These are phyloP conservation scores for Bactericera cockerelli DNA, from an alignment of 1,140 invertebrate genomes.

Conservation along the genomic window DNA sequence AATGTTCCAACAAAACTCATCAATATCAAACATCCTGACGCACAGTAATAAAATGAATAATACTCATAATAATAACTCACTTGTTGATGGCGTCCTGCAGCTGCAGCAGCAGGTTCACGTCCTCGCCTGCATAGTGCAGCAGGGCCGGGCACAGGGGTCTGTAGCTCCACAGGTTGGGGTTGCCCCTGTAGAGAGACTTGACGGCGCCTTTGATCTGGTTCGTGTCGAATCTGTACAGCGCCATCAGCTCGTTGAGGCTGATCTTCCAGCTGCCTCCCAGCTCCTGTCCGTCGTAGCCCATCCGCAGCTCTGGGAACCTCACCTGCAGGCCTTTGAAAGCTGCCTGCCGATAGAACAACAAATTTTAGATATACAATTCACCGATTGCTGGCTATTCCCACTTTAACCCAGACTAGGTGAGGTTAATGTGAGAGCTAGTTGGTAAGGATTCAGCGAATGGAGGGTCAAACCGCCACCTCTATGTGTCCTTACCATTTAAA, in stretches of 20 bases:
- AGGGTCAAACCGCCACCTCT: no score
- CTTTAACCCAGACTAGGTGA: no score
- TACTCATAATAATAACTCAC: no score
- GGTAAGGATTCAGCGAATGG: no score
- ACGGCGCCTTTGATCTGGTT: slow-evolving; percentile 2
- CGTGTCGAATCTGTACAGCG: not conserved
- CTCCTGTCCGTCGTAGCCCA: not conserved
- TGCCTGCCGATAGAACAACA: not conserved
- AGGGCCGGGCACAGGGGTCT: slow-evolving; percentile 1
- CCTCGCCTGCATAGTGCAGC: not conserved
- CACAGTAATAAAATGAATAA: no score
- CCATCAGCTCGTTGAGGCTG: not conserved
- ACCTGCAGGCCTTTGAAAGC: not conserved
- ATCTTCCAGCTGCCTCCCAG: not conserved
- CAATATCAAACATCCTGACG: no score
- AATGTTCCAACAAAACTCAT: no score
- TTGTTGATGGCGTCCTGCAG: not conserved
- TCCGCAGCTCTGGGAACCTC: not conserved
- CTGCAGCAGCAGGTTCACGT: not conserved
- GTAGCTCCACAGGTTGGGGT: not conserved
- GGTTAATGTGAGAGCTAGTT: no score
- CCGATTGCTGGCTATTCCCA: no score
- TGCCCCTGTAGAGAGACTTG: not conserved
- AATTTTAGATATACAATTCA: no score
- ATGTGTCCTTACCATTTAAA: no score